Evolutionary conservation across 2,888 invertebrate genomes (phyloP).

Genomic region (Steromphala cineraria): DNA sequence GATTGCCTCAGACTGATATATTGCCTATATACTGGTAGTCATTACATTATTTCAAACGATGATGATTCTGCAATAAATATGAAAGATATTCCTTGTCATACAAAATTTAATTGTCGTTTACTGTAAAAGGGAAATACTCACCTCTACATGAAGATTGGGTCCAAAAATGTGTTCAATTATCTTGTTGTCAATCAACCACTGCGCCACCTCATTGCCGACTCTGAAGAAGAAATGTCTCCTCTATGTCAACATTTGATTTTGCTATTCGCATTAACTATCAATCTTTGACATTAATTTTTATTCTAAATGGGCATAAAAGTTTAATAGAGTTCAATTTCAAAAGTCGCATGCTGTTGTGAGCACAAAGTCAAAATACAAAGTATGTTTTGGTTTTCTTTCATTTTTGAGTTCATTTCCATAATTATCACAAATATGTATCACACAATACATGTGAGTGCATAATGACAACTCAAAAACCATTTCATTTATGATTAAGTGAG

Average conservation of each 20-base stretch:
- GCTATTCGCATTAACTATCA: background rate
- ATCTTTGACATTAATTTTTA: background rate
- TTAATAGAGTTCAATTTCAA: background rate
- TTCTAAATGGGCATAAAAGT: background rate
- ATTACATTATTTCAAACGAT: no score
- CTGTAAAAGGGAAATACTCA: slow-evolving; percentile 67
- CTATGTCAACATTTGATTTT: background rate
- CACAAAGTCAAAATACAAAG: background rate
- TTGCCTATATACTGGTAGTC: no score
- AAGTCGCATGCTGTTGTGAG: no score
- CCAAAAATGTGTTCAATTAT: slow-evolving; percentile 96
- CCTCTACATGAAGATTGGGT: slow-evolving; percentile 97
- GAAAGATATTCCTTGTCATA: no score
- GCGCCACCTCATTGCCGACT: slow-evolving; percentile 83
- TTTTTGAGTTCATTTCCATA: no score
- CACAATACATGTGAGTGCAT: no score
- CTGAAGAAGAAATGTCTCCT: slow-evolving; percentile 38
- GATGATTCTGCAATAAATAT: no score
- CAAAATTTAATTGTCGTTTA: no score
- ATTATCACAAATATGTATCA: no score
- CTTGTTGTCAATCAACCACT: slow-evolving; percentile 91
- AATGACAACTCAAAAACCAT: no score
- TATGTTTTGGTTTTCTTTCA: no score
- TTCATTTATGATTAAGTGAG: background rate
- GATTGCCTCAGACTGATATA: no score